Evolutionary conservation across 1,140 invertebrate genomes (phyloP).

Genomic region (Apocrypta bakeri): DNA sequence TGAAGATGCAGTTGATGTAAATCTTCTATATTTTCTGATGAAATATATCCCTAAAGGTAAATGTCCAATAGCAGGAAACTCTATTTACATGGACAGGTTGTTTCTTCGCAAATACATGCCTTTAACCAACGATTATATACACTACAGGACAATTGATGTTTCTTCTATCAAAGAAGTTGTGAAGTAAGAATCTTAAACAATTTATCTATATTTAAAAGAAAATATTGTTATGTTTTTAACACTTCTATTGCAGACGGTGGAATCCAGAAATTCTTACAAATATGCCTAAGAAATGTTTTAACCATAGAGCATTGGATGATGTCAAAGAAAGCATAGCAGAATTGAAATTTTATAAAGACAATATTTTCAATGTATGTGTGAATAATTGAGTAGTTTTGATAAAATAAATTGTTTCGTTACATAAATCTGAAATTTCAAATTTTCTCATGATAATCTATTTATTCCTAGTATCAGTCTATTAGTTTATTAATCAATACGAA

Average conservation of each 20-base stretch:
- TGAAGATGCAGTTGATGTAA: slow-evolving; percentile 80
- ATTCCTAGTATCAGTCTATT: not conserved
- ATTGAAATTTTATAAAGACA: slow-evolving; percentile 82
- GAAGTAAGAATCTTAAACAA: slow-evolving; percentile 67
- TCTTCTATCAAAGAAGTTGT: slow-evolving; percentile 91
- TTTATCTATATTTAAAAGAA: slow-evolving; percentile 48
- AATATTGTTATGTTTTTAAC: slow-evolving; percentile 6
- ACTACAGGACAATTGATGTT: slow-evolving; percentile 96
- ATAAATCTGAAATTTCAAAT: not conserved
- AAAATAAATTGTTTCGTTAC: not conserved
- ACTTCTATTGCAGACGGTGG: slow-evolving; percentile 80
- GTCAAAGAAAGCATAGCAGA: slow-evolving; percentile 91
- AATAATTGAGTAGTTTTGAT: not conserved
- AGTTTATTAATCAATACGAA: no score
- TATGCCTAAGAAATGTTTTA: slow-evolving; percentile 79
- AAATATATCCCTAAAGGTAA: slow-evolving; percentile 79
- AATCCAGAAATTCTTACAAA: slow-evolving; percentile 76
- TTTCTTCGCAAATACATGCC: slow-evolving; percentile 89
- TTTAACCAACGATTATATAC: slow-evolving; percentile 83
- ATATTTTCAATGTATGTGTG: slow-evolving; percentile 72
- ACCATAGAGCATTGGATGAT: slow-evolving; percentile 87
- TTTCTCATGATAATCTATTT: not conserved
- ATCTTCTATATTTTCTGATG: slow-evolving; percentile 84
- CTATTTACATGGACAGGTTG: slow-evolving; percentile 88
- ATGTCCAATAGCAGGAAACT: slow-evolving; percentile 90